Evolutionary conservation across 2,113 vertebrate species (phyloP), one percentile per base, ranked within the genome.

Genomic region (Ancistrus triradiatus): DNA sequence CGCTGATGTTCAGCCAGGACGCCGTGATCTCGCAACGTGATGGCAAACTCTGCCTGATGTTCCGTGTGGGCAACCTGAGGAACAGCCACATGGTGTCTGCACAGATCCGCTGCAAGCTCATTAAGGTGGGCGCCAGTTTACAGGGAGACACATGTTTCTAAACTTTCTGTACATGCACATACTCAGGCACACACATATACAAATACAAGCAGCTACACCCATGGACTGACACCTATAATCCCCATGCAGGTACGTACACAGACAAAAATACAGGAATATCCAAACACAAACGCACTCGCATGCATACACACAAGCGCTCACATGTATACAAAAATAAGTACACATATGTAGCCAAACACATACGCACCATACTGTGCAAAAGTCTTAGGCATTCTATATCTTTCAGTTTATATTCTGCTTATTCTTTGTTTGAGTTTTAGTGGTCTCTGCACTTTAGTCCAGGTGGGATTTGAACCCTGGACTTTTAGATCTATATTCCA

Each of bases 1-100:
- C 92, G 43, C 88, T 93, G 38, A 91, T 93, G 91, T 93, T 93
- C 80, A 93, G 91, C 68, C 90, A 82, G 33, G 87, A 87, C 1
- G 84, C 91, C 0, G 91, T 94, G 17, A 84, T 94, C 66, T 93
- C 92, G 0, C 90, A 89, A 78, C 81, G 91, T 28, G 92, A 94
- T 57, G 91, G 91, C 4, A 91, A 87, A 66, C 84, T 94, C 61
- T 92, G 91, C 82, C 87, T 94, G 78, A 94, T 94, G 92, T 94
- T 94, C 83, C 87, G 92, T 0, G 91, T 94, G 17, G 92, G 92
- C 21, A 94, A 94, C 81, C 84, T 94, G 73, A 80, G 92, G 46
- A 94, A 94, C 84, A 94, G 92, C 86, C 92, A 94, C 78, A 94
- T 94, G 92, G 92, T 94, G 66, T 94, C 92, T 1, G 92, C 92